Conservation (phyloP, 2,888 invertebrate species). For the Trissonchulus latispiculum region DNA sequence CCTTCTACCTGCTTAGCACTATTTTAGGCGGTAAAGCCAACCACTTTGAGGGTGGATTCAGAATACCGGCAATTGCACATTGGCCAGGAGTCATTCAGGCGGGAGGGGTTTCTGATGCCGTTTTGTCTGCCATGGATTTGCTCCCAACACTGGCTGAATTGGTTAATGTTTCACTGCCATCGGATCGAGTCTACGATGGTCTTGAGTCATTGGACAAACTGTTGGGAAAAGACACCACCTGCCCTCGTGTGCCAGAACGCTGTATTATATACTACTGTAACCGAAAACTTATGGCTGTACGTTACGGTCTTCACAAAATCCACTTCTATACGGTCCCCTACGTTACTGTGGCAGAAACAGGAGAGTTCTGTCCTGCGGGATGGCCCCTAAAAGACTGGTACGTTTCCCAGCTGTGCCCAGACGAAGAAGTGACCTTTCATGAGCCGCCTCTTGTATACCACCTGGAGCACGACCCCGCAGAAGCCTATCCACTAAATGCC, state of each 20-base stretch:
- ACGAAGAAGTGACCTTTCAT: conserved; percentile 39
- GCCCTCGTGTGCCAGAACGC: neutral
- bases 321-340: conserved; percentile 45
- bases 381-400: conserved; percentile 40
- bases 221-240: neutral
- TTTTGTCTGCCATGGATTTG: conserved; percentile 38
- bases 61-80: conserved; percentile 52
- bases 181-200: conserved; percentile 16
- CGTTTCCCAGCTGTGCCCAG: conserved; percentile 38
- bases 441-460: conserved; percentile 49
- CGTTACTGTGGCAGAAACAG: neutral
- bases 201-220: neutral
- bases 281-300: conserved; percentile 50
- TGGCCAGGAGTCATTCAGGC: conserved; percentile 49
- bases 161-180: conserved; percentile 24
- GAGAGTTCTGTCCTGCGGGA: conserved; percentile 32
- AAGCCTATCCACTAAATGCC: conserved; percentile 43
- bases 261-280: conserved; percentile 51
- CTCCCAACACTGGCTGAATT: conserved; percentile 34
- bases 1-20: too few relatives aligned
- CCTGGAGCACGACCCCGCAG: conserved; percentile 47
- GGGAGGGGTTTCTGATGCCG: conserved; percentile 43
- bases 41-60: conserved; percentile 53
- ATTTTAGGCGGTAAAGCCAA: conserved; percentile 49
- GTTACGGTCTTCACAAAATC: conserved; percentile 49